These are phyloP conservation scores for Phaethon lepturus DNA, from an alignment of 2,113 vertebrate species.

Conservation along the genomic window DNA sequence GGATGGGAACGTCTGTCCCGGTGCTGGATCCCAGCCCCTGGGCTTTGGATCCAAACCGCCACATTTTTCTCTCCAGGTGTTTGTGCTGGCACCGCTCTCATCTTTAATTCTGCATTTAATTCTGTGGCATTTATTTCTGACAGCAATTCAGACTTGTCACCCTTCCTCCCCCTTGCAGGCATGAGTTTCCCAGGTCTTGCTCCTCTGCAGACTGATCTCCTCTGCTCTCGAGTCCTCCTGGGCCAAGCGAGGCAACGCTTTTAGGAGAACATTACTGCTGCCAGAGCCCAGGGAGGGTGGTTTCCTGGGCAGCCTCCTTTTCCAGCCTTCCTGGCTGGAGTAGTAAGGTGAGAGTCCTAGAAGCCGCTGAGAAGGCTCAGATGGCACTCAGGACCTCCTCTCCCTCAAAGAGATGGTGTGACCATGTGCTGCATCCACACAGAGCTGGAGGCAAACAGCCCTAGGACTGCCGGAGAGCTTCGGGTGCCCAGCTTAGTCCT, in stretches of 20 bases:
- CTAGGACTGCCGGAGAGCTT: background rate
- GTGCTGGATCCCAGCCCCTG: background rate
- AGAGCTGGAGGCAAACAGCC: background rate
- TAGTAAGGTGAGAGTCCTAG: background rate
- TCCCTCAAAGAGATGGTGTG: background rate
- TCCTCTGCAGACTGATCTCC: background rate
- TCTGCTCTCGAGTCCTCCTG: background rate
- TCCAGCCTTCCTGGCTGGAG: background rate
- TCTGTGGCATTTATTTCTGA: background rate
- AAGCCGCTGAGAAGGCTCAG: background rate
- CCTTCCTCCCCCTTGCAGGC: background rate
- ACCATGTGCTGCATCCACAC: background rate
- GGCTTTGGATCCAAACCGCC: background rate
- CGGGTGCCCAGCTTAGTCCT: background rate
- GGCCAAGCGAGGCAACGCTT: background rate
- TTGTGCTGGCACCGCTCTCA: background rate
- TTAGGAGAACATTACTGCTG: background rate
- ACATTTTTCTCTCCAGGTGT: background rate
- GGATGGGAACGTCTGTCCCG: background rate
- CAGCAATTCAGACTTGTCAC: background rate
- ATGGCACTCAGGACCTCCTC: background rate
- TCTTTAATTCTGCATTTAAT: background rate
- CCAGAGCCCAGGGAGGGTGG: fast-evolving
- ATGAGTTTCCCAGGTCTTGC: background rate
- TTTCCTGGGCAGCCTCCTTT: background rate